phyloP scores from a whole-genome alignment of 1,140 invertebrate species.

The Euura saliciscinereae region DNA sequence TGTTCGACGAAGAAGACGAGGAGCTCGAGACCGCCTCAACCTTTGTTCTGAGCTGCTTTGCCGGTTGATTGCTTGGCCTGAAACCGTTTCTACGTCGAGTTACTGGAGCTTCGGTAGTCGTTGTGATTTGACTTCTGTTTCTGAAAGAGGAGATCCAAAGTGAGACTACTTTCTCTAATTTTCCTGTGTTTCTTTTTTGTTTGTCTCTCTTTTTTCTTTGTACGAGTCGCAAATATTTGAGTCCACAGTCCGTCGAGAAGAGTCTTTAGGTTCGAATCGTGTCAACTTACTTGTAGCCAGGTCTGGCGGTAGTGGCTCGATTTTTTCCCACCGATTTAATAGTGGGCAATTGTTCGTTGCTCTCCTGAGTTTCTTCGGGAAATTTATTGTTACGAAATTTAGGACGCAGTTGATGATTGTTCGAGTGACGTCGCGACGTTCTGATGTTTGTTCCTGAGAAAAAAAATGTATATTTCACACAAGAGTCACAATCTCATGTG shows the following conservation, averaged over 20 bases:
- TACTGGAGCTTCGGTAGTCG: constrained; percentile 34
- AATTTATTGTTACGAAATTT: constrained; percentile 55
- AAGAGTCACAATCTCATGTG: no score
- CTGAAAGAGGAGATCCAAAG: constrained; percentile 28
- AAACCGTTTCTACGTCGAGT: constrained; percentile 51
- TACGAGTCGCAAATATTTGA: no score
- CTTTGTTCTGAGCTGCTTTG: constrained; percentile 35
- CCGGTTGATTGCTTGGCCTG: constrained; percentile 42
- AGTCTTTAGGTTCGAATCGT: no score
- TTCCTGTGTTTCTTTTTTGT: neutral
- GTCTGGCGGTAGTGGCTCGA: constrained; percentile 38
- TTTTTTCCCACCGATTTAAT: constrained; percentile 40
- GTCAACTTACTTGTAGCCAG: constrained; percentile 49
- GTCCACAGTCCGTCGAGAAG: no score
- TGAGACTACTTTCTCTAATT: neutral
- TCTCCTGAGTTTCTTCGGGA: constrained; percentile 51
- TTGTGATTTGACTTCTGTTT: constrained; percentile 45
- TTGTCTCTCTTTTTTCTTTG: neutral
- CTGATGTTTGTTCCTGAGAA: constrained; percentile 31
- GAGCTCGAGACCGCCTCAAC: constrained; percentile 34
- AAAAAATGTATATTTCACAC: no score
- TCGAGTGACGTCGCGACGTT: constrained; percentile 41
- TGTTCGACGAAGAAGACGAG: constrained; percentile 19
- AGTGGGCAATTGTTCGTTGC: constrained; percentile 35
- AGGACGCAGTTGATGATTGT: constrained; percentile 34